phyloP scores from a whole-genome alignment of 2,888 invertebrate genomes.

The Zygothrica quintamaculata region DNA sequence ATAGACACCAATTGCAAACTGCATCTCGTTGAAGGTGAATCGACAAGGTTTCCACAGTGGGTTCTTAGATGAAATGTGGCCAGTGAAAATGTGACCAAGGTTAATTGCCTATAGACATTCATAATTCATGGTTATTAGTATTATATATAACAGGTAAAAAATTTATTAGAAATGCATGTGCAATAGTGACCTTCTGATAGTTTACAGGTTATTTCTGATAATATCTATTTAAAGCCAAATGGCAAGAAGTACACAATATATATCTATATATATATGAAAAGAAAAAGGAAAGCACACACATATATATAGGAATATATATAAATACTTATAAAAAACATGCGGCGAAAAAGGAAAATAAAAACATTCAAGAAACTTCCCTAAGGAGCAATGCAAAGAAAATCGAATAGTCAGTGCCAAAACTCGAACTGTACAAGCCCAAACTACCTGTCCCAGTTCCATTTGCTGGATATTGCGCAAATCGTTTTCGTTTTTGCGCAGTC shows the following conservation, averaged over 20 bases:
- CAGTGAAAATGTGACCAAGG: slow-evolving; percentile 66
- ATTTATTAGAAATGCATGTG: slow-evolving; percentile 9
- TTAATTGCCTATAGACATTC: slow-evolving; percentile 60
- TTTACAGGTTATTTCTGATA: slow-evolving; percentile 9
- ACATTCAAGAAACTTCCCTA: slow-evolving; percentile 72
- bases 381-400: slow-evolving; percentile 74
- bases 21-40: slow-evolving; percentile 23
- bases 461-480: slow-evolving; percentile 52
- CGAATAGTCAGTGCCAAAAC: slow-evolving; percentile 56
- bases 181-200: slow-evolving; percentile 35
- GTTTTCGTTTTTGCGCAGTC: slow-evolving; percentile 63
- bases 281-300: slow-evolving; percentile 21
- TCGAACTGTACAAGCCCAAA: slow-evolving; percentile 35
- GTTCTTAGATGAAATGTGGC: slow-evolving; percentile 34
- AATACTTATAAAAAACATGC: slow-evolving; percentile 44
- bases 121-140: slow-evolving; percentile 72
- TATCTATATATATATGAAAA: slow-evolving; percentile 31
- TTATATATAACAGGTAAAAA: slow-evolving; percentile 63
- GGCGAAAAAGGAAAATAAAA: slow-evolving; percentile 4
- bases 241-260: slow-evolving; percentile 1
- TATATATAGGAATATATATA: slow-evolving; percentile 22
- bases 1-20: background rate
- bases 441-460: slow-evolving; percentile 46
- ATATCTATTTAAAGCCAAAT: slow-evolving; percentile 27
- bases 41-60: slow-evolving; percentile 1